Percentiles rank a stretch among this genome's conserved stretches.
Evolutionary conservation across 2,888 invertebrate species (phyloP).

Genomic region (Eulithis testata): DNA sequence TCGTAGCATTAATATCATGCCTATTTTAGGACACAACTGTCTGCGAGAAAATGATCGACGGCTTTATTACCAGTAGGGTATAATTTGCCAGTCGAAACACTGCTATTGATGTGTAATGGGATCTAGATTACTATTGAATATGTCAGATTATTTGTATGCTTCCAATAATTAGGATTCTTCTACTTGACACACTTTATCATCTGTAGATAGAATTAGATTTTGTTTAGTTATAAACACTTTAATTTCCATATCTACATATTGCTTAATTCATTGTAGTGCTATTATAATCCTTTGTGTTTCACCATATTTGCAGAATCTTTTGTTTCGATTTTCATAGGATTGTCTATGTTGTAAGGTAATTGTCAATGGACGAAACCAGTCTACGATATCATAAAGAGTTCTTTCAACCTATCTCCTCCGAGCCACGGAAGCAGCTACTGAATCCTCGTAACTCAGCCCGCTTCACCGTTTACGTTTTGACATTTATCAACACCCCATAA

Average conservation of each 20-base stretch:
- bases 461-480: slow-evolving; percentile 48
- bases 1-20: too few relatives aligned
- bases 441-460: slow-evolving; percentile 25
- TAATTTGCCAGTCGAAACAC: slow-evolving; percentile 38
- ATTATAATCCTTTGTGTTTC: too few relatives aligned
- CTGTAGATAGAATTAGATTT: not conserved
- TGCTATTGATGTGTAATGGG: slow-evolving; percentile 32
- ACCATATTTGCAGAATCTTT: too few relatives aligned
- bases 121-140: slow-evolving; percentile 29
- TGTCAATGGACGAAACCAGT: not conserved
- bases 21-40: slow-evolving; percentile 24
- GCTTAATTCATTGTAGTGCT: too few relatives aligned
- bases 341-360: not conserved
- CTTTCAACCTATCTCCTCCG: slow-evolving; percentile 8
- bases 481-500: slow-evolving; percentile 62
- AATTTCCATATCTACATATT: not conserved
- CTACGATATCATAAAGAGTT: not conserved
- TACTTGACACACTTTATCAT: not conserved
- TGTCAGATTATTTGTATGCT: slow-evolving; percentile 30
- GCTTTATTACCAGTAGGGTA: slow-evolving; percentile 31
- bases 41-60: slow-evolving; percentile 29
- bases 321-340: too few relatives aligned
- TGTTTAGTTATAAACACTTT: too few relatives aligned
- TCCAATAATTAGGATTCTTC: slow-evolving; percentile 22
- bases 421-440: slow-evolving; percentile 24